Evolutionary conservation across 2,888 invertebrate genomes (phyloP), one percentile per base, ranked within the genome.

Genomic region (Coleophora deauratella): DNA sequence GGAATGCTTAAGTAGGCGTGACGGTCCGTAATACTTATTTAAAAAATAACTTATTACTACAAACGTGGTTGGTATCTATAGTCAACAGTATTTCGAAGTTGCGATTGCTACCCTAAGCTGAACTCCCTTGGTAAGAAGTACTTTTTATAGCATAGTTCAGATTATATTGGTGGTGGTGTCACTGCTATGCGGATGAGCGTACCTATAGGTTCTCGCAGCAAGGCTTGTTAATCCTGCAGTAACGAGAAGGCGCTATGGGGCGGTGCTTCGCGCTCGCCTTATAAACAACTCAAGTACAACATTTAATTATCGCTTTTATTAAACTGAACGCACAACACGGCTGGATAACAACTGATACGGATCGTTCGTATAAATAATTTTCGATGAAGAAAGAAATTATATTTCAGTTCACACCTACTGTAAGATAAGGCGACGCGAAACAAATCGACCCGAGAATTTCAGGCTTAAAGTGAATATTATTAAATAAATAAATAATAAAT

Each of bases 221-320:
- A 21, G 21, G 21, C 70, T 79, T 67, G 79, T 81, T 81, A 76
- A 74, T 77, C 70, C 53, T 60, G n/a, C 55, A 57, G 62, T 63
- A 68, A 64, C 69, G 56, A 69, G 68, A 58, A 62, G 66, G 73
- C 72, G 69, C 67, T 56, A 52, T 50, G 59, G 69, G 76, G 76
- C 73, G 72, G 72, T 54, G 60, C 59, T 52, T 63, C 58, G 64
- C 64, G 62, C 67, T 53, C 58, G 57, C 55, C 54, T 62, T 74
- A 82, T 81, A 82, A 81, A 82, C 84, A 76, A 81, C 74, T 79
- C 82, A 65, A 62, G 62, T 69, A 78, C 79, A 81, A 78, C 79
- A 79, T 85, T 85, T 82, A 82, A 84, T 84, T 84, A 85, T 77
- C 77, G 67, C 72, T 72, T 79, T 80, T 78, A 82, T 82, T 81